Conservation (phyloP, 2,113 vertebrate genomes). For the Oreotrochilus melanogaster region DNA sequence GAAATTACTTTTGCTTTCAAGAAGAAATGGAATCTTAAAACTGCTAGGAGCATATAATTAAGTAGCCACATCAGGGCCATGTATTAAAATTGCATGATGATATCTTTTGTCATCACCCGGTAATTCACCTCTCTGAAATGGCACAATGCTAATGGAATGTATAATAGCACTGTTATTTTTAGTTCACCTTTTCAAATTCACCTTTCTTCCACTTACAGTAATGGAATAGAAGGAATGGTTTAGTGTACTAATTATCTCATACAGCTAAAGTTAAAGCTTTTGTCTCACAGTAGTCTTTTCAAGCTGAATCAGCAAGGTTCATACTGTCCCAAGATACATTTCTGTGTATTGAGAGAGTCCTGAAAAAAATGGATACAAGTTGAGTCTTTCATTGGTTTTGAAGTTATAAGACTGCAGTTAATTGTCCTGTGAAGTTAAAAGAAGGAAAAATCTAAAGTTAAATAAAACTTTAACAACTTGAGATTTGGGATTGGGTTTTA, state of each 20-base stretch:
- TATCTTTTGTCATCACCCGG: constrained; percentile 16
- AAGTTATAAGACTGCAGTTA: background rate
- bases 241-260: background rate
- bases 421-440: constrained; percentile 5
- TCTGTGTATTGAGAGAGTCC: background rate
- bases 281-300: background rate
- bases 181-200: constrained; percentile 7
- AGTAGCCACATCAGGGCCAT: background rate
- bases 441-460: background rate
- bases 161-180: background rate
- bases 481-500: background rate
- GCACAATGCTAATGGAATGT: constrained; percentile 24
- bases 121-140: constrained; percentile 16
- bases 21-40: constrained; percentile 31
- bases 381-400: background rate
- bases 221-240: background rate
- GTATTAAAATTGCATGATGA: constrained; percentile 63
- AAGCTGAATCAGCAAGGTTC: background rate
- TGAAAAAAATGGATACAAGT: background rate
- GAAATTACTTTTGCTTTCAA: constrained; percentile 36
- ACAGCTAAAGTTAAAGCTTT: background rate
- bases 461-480: background rate
- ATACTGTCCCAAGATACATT: background rate
- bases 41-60: background rate
- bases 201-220: background rate